phyloP scores from a whole-genome alignment of 2,113 vertebrate species.

The Centrocercus urophasianus region DNA sequence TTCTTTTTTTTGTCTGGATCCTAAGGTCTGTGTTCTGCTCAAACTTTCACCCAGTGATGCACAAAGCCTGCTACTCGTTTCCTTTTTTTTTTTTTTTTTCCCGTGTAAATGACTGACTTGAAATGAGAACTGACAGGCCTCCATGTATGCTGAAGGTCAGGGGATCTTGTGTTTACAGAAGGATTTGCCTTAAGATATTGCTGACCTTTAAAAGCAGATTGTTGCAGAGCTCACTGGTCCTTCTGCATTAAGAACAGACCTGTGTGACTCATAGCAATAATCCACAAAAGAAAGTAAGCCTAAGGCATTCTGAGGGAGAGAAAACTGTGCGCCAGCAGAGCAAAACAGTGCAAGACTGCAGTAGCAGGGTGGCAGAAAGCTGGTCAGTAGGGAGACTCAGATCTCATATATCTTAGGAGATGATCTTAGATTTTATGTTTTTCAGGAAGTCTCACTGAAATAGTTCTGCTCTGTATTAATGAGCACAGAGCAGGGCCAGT shows the following conservation, averaged over 20 bases:
- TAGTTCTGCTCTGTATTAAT: background rate
- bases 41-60: background rate
- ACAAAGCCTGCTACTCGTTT: background rate
- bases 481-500: background rate
- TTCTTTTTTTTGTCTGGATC: background rate
- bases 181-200: conserved; percentile 77
- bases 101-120: conserved; percentile 39
- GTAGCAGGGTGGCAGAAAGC: background rate
- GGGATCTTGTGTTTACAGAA: conserved; percentile 56
- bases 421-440: background rate
- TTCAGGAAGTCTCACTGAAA: background rate
- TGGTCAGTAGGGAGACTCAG: background rate
- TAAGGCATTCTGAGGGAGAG: background rate
- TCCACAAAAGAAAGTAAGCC: background rate
- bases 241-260: conserved; percentile 26
- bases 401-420: background rate
- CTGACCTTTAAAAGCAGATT: conserved; percentile 78
- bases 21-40: background rate
- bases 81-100: conserved; percentile 67
- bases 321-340: background rate
- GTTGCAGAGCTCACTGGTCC: background rate
- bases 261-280: conserved; percentile 48
- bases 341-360: background rate
- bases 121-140: conserved; percentile 73
- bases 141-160: conserved; percentile 56